phyloP scores from a whole-genome alignment of 2,113 vertebrate genomes.

The Poicephalus gulielmi region DNA sequence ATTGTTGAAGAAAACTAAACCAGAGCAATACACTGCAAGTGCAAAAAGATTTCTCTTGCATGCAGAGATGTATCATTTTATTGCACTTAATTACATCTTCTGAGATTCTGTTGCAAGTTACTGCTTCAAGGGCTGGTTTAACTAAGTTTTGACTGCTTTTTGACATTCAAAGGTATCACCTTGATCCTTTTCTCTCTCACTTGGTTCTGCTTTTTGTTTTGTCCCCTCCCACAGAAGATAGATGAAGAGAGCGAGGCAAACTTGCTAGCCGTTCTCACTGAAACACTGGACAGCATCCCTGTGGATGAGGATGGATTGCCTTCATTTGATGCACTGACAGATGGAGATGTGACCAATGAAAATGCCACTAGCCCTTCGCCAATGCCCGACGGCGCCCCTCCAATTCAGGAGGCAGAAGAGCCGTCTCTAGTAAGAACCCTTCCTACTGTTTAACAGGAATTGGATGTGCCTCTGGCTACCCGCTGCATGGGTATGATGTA shows the following conservation, averaged over 20 bases:
- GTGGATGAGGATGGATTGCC: constrained; percentile 99
- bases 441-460: constrained; percentile 79
- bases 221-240: constrained; percentile 87
- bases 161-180: background rate
- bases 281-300: constrained; percentile 98
- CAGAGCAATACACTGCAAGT: background rate
- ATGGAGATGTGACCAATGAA: constrained; percentile 97
- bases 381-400: constrained; percentile 90
- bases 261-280: constrained; percentile 98
- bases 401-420: constrained; percentile 94
- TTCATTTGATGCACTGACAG: constrained; percentile 98
- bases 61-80: background rate
- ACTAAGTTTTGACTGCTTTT: background rate
- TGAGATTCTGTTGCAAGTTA: background rate
- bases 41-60: background rate
- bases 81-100: background rate
- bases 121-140: background rate
- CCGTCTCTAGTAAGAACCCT: constrained; percentile 94
- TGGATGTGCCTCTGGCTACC: constrained; percentile 76
- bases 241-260: constrained; percentile 99
- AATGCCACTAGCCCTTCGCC: constrained; percentile 93
- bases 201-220: background rate
- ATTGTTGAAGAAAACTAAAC: constrained; percentile 32
- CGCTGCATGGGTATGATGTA: constrained; percentile 76
- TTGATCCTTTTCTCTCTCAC: background rate